Base-by-base conservation (phyloP, 2,797 vertebrate genomes). In the Erethizon dorsatum region DNA sequence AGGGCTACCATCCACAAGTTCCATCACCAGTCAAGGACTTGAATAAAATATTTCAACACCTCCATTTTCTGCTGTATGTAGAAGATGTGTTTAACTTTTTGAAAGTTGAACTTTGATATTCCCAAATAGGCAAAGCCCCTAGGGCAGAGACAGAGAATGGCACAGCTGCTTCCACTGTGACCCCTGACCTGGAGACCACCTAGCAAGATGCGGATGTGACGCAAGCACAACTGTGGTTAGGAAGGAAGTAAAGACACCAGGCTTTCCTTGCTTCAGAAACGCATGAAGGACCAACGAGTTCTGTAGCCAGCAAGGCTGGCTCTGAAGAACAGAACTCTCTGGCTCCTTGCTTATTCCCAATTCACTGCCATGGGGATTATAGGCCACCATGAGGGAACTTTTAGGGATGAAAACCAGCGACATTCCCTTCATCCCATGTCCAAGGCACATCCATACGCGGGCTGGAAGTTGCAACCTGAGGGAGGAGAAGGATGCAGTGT, bases 231-330 rank as follows among this genome's bases (percentile, higher is more conserved):
- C 18, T 37, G 4, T 45, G 69, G 33, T 82, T 83, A 83, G n/a
- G 52, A 69, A 90, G 52, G 69, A 93, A 47, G 26, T 15, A 33
- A 61, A 89, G 45, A 57, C 56, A 77, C 6, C 33, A n/a, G 31
- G 17, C 24, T 71, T 22, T 63, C 52, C 18, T 69, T 37, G n/a
- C 37, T 83, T 69, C 33, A 71, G 26, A 63, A 73, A 65, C 9
- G 5, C 37, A 33, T 15, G 33, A 20, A 69, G 6, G 45, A 5
- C n/a, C 31, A 13, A 31, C 6, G 41, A 5, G 12, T 8, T 47
- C 11, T 5, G 0, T 3, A 2, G 22, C 2, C 0, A 5, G 18
- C 0, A 3, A 57, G n/a, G 22, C 15, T 5, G 22, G 41, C 47
- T 78, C 31, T 79, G 20, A 13, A 47, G 63, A 75, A 22, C 24